Percentiles rank a stretch among this genome's conserved stretches.
Conservation (phyloP, 2,888 invertebrate genomes). For the Galeopsomyia nigrocyanea region DNA sequence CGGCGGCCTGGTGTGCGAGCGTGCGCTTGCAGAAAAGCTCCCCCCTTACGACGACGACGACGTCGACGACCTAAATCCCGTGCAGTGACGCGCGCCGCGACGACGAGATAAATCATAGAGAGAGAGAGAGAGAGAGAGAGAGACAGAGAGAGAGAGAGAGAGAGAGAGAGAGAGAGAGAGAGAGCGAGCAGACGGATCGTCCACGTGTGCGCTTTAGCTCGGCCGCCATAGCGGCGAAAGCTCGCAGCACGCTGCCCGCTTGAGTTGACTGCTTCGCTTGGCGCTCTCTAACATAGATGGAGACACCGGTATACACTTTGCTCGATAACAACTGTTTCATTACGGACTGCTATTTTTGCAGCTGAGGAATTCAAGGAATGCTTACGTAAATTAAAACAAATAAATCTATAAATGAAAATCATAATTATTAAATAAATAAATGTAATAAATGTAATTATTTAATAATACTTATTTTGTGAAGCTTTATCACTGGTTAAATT, state of each 20-base stretch:
- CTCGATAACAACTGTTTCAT: too few species aligned
- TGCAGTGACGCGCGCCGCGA: slow-evolving; percentile 5
- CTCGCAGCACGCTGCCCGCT: background rate
- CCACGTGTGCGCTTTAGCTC: background rate
- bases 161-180: too few species aligned
- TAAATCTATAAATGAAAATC: background rate
- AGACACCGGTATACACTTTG: slow-evolving; percentile 19
- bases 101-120: slow-evolving; percentile 31
- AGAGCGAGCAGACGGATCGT: background rate
- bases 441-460: background rate
- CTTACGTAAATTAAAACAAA: background rate
- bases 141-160: too few species aligned
- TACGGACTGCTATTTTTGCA: too few species aligned
- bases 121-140: too few species aligned
- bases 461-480: too few species aligned
- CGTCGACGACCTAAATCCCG: slow-evolving; percentile 24
- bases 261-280: background rate
- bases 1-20: background rate
- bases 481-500: too few species aligned
- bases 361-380: too few species aligned
- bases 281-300: slow-evolving; percentile 29
- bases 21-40: slow-evolving; percentile 19
- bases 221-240: background rate
- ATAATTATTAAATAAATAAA: background rate
- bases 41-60: background rate